These are phyloP conservation scores for Eueides isabella DNA, from an alignment of 1,140 invertebrate genomes.

Conservation along the genomic window DNA sequence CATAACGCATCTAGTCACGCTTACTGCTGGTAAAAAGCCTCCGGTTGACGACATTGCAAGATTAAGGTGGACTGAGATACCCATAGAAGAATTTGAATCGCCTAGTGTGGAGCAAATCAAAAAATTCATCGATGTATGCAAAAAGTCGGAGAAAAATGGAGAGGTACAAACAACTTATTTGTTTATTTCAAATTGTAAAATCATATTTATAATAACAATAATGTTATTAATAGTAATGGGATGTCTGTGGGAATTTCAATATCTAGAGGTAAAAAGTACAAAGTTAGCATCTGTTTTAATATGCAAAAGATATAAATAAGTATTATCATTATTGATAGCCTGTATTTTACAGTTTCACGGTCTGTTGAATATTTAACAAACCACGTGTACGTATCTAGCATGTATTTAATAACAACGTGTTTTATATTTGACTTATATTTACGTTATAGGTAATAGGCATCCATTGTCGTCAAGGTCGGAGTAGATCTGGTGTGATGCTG, in stretches of 20 bases:
- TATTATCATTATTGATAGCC: too few species aligned
- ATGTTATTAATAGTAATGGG: too few species aligned
- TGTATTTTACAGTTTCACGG: too few species aligned
- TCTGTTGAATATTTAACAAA: too few species aligned
- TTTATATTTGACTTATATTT: not conserved
- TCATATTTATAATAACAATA: too few species aligned
- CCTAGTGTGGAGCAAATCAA: slow-evolving; percentile 85
- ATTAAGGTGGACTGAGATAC: slow-evolving; percentile 83
- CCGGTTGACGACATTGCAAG: slow-evolving; percentile 78
- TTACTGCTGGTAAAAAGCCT: slow-evolving; percentile 84
- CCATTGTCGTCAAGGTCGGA: slow-evolving; percentile 84
- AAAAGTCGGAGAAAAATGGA: slow-evolving; percentile 73
- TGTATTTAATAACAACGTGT: not conserved
- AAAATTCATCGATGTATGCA: slow-evolving; percentile 85
- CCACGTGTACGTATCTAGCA: not conserved
- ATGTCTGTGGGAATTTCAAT: too few species aligned
- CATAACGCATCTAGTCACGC: slow-evolving; percentile 82
- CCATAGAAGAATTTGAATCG: slow-evolving; percentile 85
- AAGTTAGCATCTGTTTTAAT: too few species aligned
- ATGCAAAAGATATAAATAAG: too few species aligned
- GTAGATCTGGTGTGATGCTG: slow-evolving; percentile 85
- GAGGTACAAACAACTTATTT: slow-evolving; percentile 68
- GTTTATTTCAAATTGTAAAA: not conserved
- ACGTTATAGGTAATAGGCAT: slow-evolving; percentile 83
- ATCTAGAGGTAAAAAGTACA: too few species aligned